phyloP scores from a whole-genome alignment of 2,113 vertebrate species.

The Oceanodroma tethys region DNA sequence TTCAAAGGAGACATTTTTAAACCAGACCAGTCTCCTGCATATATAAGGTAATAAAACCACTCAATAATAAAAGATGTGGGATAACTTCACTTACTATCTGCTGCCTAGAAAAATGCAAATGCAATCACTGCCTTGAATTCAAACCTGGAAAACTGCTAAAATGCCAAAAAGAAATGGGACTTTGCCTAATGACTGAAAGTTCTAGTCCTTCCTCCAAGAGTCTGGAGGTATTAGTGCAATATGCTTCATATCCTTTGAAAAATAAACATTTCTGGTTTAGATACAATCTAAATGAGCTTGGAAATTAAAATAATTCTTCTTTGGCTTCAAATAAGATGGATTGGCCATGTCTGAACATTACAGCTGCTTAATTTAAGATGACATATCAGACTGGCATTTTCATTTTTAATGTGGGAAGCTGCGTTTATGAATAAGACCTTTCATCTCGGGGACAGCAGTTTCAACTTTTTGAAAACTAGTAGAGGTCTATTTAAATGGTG shows the following conservation, averaged over 20 bases:
- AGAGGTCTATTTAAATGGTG: neutral
- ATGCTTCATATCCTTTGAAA: slow-evolving; percentile 17
- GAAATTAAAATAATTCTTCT: slow-evolving; percentile 52
- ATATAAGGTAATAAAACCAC: neutral
- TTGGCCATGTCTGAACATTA: slow-evolving; percentile 16
- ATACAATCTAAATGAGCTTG: slow-evolving; percentile 27
- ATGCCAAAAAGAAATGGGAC: neutral
- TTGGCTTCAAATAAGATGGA: slow-evolving; percentile 36
- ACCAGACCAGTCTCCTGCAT: neutral
- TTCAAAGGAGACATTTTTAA: neutral
- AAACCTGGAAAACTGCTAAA: neutral
- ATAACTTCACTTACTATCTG: neutral
- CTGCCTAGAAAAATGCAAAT: neutral
- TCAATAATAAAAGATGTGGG: neutral
- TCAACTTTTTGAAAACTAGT: neutral
- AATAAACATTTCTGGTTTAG: slow-evolving; percentile 40
- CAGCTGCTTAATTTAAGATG: slow-evolving; percentile 49
- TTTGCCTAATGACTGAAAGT: neutral
- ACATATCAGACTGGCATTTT: slow-evolving; percentile 26
- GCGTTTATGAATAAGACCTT: slow-evolving; percentile 20
- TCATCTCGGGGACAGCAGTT: slow-evolving; percentile 5
- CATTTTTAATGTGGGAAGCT: slow-evolving; percentile 47
- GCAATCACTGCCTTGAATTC: neutral
- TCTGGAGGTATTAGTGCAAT: neutral
- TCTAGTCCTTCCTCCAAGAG: neutral